Evolutionary conservation across 2,888 invertebrate genomes (phyloP), one percentile per base, ranked within the genome.

Genomic region (Athalia cordata): DNA sequence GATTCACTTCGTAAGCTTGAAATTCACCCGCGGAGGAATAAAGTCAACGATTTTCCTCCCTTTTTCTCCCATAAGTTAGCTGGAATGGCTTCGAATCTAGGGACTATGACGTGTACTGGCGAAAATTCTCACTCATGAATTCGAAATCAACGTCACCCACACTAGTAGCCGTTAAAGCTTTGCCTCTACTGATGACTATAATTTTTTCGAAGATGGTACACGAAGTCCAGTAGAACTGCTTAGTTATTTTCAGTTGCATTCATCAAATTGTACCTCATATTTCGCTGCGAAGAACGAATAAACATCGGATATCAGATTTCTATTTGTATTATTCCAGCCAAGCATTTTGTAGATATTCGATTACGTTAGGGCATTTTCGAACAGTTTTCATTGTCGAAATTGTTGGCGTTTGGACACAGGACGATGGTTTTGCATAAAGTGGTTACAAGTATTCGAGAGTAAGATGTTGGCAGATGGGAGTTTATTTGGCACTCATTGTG

Each of bases 71-170:
- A 59, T 47, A 8, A 57, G 57, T 59, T 72, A 72, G 57, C 57
- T 72, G 72, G 13, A 57, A 47, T 72, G 72, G 72, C 57, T 57
- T 52, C 47, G 72, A 72, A 72, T 72, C 72, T 13, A 57, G 72
- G 9, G 45, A 72, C n/a, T n/a, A 72, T 72, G n/a, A 72, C 72
- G 72, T 72, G 72, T 29, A 59, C 59, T 47, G 72, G 72, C 72
- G 57, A 59, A 55, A 29, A 29, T 29, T 29, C 29, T 29, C 29
- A 57, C 59, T 72, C 15, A 72, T 57, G 13, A 11, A 45, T n/a
- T 47, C 13, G 57, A 57, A 72, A 11, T 72, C 72, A 72, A 9
- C n/a, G 55, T 55, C 55, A 55, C 55, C 59, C 13, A 29, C 62
- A 62, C 29, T 62, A 52, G 68, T 68, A 50, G 55, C 72, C 45